A percentile compares a stretch with the other conserved stretches of the same genome.
Conservation (phyloP, 2,797 vertebrate species). For the Xyrichtys novacula region DNA sequence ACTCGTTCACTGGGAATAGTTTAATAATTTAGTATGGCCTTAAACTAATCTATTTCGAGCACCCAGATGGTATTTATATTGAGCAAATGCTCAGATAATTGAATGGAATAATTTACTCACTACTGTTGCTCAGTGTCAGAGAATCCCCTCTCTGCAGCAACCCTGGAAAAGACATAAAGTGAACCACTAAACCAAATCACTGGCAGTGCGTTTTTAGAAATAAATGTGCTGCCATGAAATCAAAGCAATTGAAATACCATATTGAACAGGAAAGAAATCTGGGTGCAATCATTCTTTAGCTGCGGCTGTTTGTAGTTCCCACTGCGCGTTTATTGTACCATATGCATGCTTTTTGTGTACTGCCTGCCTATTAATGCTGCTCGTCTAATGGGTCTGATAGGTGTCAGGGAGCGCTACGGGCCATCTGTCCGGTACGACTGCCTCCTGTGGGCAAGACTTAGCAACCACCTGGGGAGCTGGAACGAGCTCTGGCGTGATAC, state of each 20-base stretch:
- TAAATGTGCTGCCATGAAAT: constrained; percentile 53
- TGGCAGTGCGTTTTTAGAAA: constrained; percentile 63
- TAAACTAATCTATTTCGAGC: constrained; percentile 86
- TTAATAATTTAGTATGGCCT: constrained; percentile 85
- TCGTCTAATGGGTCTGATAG: constrained; percentile 33
- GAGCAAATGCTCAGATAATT: constrained; percentile 84
- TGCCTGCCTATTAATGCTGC: constrained; percentile 55
- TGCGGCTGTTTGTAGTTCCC: constrained; percentile 17
- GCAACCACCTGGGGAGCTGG: constrained; percentile 42
- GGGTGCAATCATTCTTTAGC: constrained; percentile 22
- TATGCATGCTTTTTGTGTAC: constrained; percentile 4
- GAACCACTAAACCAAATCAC: constrained; percentile 64
- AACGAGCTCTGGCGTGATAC: constrained; percentile 23
- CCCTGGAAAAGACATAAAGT: constrained; percentile 70
- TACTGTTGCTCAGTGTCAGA: constrained; percentile 73
- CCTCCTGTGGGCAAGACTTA: constrained; percentile 48
- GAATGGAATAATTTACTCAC: constrained; percentile 85
- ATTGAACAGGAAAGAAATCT: constrained; percentile 37
- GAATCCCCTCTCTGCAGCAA: constrained; percentile 65
- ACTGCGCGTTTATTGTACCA: constrained; percentile 23
- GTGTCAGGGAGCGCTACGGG: constrained; percentile 30
- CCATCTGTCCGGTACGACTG: constrained; percentile 44
- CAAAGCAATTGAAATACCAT: constrained; percentile 58
- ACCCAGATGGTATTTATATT: constrained; percentile 86
- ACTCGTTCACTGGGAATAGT: constrained; percentile 82